These are phyloP conservation scores for Sinosuthora webbiana DNA, from an alignment of 2,113 vertebrate species.

Conservation along the genomic window DNA sequence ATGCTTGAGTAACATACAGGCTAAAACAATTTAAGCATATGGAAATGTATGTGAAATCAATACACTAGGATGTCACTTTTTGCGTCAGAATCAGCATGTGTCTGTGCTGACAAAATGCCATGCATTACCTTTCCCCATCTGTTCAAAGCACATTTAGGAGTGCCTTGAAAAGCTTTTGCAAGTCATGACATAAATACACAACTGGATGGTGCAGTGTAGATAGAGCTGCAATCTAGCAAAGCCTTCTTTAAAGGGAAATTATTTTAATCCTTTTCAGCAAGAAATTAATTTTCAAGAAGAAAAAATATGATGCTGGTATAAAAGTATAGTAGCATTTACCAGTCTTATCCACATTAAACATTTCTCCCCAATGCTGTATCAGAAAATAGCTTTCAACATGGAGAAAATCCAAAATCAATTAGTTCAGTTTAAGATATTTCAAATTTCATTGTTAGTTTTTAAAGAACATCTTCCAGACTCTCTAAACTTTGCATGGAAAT, in stretches of 20 bases:
- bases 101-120: conserved; percentile 65
- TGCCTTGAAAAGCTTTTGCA: conserved; percentile 52
- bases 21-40: conserved; percentile 46
- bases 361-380: conserved; percentile 10
- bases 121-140: conserved; percentile 65
- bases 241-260: conserved; percentile 59
- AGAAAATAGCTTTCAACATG: conserved; percentile 66
- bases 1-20: not conserved
- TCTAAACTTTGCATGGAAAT: conserved; percentile 30
- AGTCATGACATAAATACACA: conserved; percentile 47
- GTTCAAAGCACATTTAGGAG: conserved; percentile 47
- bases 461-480: conserved; percentile 40
- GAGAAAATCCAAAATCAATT: conserved; percentile 71
- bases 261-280: conserved; percentile 71
- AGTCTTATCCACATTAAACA: conserved; percentile 60
- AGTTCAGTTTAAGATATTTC: conserved; percentile 68
- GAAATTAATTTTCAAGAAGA: conserved; percentile 69
- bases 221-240: conserved; percentile 54
- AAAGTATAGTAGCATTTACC: conserved; percentile 50
- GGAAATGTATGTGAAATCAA: conserved; percentile 62
- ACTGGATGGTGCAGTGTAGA: conserved; percentile 24
- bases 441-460: conserved; percentile 66
- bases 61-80: conserved; percentile 49
- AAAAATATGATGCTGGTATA: not conserved
- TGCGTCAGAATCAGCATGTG: conserved; percentile 54